Evolutionary conservation across 2,797 vertebrate species (phyloP), one percentile per base, ranked within the genome.

Genomic region (Phoeniculus purpureus): DNA sequence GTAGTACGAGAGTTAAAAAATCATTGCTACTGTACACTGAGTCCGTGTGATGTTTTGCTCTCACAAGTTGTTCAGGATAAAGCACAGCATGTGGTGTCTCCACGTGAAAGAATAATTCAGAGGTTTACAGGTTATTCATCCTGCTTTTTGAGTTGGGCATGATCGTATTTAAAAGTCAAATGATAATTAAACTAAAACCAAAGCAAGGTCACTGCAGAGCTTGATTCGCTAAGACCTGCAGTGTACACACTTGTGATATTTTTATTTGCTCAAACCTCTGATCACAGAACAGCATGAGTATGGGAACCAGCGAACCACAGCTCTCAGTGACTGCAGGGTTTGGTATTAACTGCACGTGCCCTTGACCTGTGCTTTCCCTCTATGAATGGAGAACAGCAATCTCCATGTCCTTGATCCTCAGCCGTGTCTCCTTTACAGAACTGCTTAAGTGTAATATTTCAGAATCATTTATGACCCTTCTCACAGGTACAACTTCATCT

Each of bases 291-390:
- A 9, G 50, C 3, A 2, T 45, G 50, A 64, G 40, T 7, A 6
- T 26, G 54, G 37, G 72, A 80, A 72, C 58, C 25, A 70, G 66
- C n/a, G 56, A 86, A 56, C 51, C 50, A 18, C 27, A 60, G 55
- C 47, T 71, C 52, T 86, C 50, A 27, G 12, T 79, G 74, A 45
- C 50, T 84, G 51, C 78, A 72, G 71, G 32, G 31, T 89, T 73
- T 92, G 71, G 8, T 86, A 60, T 93, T 89, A 89, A 87, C 77
- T 67, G 71, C 40, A 27, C 12, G 1, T 1, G 58, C 73, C 72
- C 91, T 95, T 71, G 72, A 73, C 74, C 78, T 71, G 64, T 86
- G 71, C 85, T 88, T 91, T 91, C 58, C 59, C 61, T 88, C 55
- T 82, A 31, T n/a, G 59, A 71, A 55, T 19, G 17, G 81, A 75